Percentiles rank a stretch among this genome's conserved stretches.
phyloP scores from a whole-genome alignment of 2,113 vertebrate species.

The Cyprinodon tularosa region DNA sequence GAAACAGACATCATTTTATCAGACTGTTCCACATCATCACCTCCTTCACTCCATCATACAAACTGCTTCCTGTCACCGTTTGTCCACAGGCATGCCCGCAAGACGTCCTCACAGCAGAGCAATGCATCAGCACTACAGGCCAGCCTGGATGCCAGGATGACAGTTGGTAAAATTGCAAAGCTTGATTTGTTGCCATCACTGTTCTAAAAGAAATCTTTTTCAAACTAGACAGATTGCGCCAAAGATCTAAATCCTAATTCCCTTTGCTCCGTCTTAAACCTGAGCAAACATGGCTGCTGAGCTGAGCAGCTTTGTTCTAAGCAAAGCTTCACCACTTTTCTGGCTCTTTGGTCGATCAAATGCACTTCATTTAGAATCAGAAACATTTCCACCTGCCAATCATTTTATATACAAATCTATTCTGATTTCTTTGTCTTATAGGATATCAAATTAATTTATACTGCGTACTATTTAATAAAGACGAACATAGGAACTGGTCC shows the following conservation, averaged over 20 bases:
- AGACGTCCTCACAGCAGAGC: constrained; percentile 52
- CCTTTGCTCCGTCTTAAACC: constrained; percentile 19
- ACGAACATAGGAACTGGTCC: background rate
- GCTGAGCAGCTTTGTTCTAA: constrained; percentile 37
- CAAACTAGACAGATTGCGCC: background rate
- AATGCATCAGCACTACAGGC: constrained; percentile 41
- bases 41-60: constrained; percentile 60
- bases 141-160: constrained; percentile 25
- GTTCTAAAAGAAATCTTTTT: constrained; percentile 9
- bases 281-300: constrained; percentile 16
- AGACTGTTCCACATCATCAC: constrained; percentile 69
- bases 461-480: too few relatives aligned
- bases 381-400: constrained; percentile 59
- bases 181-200: constrained; percentile 25
- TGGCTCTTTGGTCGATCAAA: constrained; percentile 50
- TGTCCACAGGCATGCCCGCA: constrained; percentile 54
- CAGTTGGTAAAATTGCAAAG: constrained; percentile 50
- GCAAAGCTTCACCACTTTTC: constrained; percentile 51
- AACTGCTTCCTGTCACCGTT: constrained; percentile 68
- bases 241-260: constrained; percentile 2
- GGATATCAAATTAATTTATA: background rate
- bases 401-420: constrained; percentile 12
- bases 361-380: constrained; percentile 55
- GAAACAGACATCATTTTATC: constrained; percentile 71
- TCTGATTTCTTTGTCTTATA: constrained; percentile 10